Evolutionary conservation across 2,888 invertebrate genomes (phyloP).

Genomic region (Balanococcus diminutus): DNA sequence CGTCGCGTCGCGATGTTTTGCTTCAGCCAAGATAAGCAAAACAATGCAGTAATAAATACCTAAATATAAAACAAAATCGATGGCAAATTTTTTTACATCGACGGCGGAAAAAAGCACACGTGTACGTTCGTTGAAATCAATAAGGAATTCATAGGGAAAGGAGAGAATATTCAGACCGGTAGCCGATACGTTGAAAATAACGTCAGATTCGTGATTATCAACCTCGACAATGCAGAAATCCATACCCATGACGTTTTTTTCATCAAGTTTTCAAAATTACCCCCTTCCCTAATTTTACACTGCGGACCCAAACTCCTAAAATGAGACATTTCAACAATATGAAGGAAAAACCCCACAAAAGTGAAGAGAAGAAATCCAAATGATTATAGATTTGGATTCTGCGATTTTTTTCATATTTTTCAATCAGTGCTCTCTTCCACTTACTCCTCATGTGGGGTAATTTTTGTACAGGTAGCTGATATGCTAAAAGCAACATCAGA

Average conservation of each 20-base stretch:
- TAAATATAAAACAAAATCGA: not conserved
- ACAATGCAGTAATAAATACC: not conserved
- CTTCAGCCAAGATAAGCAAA: not conserved
- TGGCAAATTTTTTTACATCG: no score
- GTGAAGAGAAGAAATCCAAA: no score
- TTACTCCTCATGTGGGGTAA: no score
- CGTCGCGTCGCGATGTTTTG: not conserved
- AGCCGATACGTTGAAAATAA: not conserved
- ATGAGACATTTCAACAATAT: no score
- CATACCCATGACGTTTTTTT: not conserved
- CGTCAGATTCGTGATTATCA: not conserved
- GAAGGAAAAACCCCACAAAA: no score
- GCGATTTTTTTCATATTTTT: no score
- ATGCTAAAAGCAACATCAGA: not conserved
- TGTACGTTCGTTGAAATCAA: not conserved
- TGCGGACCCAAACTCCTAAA: no score
- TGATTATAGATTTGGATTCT: no score
- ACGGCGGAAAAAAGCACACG: not conserved
- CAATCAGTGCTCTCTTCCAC: no score
- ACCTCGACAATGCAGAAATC: not conserved
- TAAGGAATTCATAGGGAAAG: not conserved
- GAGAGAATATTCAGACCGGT: no score
- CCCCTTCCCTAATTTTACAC: no score
- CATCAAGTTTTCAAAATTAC: no score
- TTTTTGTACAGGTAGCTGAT: not conserved